Evolutionary conservation across 2,113 vertebrate genomes (phyloP), one percentile per base, ranked within the genome.

Genomic region (Eulacestoma nigropectus): DNA sequence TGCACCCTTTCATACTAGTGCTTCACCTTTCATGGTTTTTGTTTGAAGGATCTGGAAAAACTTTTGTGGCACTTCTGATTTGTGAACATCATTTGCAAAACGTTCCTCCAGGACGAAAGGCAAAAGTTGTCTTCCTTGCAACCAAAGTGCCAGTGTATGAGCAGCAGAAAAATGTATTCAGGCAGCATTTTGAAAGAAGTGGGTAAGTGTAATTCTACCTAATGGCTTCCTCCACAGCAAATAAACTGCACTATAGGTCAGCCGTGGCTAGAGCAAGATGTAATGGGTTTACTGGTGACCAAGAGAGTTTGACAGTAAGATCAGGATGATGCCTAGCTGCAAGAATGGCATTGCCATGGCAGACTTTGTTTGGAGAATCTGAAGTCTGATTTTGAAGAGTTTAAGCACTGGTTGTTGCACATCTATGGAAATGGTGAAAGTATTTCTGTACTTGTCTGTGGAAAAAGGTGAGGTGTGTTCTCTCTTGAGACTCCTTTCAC

Each of bases 11-110:
- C 14, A 56, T 90, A 42, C 29, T 20, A 57, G 9, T 49, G 20
- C 52, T 92, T 80, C 87, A 81, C 46, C 21, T 84, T 94, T 70
- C 50, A 16, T 7, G 4, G 65, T 87, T 26, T 78, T 41, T 74
- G 4, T 96, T 74, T 93, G 57, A 97, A 98, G 98, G 98, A 59
- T 98, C 97, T 97, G 98, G 98, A 27, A 98, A 99, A 96, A 99
- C 98, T 4, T 96, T 98, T 32, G 98, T 98, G 89, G 96, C 98
- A 6, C 35, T 98, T 95, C 75, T 97, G 41, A 98, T 98, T 89
- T 98, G 98, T 96, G 98, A 98, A 29, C 87, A 98, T 75, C 98
- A 99, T 94, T 97, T 99, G 39, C 92, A 95, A 64, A 96, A 94
- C 1, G n/a, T 73, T 72, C 90, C 96, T 3, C 37, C 44, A 15